Percentiles rank a stretch among this genome's conserved stretches.
Conservation (phyloP, 2,113 vertebrate species). For the Melanotaenia duboulayi region DNA sequence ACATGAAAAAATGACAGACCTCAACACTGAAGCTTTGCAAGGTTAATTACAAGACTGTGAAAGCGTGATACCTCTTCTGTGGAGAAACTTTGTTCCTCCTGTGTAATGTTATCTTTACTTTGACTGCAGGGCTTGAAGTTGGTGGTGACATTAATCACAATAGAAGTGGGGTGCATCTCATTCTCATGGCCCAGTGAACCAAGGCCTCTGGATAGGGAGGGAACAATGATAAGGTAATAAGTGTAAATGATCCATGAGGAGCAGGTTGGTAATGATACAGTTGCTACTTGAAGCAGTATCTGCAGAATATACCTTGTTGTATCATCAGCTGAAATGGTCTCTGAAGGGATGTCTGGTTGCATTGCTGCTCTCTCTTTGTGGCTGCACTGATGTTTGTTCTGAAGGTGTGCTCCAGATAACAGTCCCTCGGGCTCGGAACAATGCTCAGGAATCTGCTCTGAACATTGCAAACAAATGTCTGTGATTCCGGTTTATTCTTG, state of each 20-base stretch:
- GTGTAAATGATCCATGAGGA: neutral
- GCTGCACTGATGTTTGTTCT: conserved; percentile 17
- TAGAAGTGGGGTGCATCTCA: conserved; percentile 61
- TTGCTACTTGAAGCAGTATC: neutral
- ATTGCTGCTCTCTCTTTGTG: conserved; percentile 1
- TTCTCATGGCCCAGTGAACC: conserved; percentile 53
- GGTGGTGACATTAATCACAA: conserved; percentile 76
- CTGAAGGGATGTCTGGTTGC: conserved; percentile 6
- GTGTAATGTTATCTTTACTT: conserved; percentile 32
- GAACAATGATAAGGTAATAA: neutral
- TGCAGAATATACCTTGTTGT: conserved; percentile 37
- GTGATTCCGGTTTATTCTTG: neutral
- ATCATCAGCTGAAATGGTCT: conserved; percentile 21
- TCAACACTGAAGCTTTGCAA: neutral
- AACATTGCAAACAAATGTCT: conserved; percentile 17
- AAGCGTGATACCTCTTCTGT: conserved; percentile 45
- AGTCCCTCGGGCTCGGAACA: conserved; percentile 27
- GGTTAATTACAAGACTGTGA: neutral
- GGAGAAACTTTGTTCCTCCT: conserved; percentile 28
- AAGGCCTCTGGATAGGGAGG: conserved; percentile 31
- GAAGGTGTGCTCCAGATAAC: conserved; percentile 14
- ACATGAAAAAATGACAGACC: neutral
- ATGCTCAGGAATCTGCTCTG: conserved; percentile 45
- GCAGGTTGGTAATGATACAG: neutral
- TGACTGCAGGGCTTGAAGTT: conserved; percentile 66